phyloP scores from a whole-genome alignment of 2,888 invertebrate species.

The Monoplex corrugatus region DNA sequence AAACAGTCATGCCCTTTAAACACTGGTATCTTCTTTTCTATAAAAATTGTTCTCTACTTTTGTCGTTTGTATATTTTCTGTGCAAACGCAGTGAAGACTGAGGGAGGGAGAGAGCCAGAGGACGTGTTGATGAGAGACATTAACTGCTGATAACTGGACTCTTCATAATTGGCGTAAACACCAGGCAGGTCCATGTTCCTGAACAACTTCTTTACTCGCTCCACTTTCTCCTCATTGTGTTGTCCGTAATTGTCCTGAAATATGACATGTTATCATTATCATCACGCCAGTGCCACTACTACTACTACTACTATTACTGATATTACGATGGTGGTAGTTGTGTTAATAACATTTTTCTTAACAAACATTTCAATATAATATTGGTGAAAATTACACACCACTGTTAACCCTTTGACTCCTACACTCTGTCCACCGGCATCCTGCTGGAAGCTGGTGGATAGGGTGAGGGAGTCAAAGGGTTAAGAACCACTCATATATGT shows the following conservation, averaged over 20 bases:
- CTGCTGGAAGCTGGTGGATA: no score
- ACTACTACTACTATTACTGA: no score
- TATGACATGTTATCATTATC: background rate
- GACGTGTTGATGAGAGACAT: constrained; percentile 70
- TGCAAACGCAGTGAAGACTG: constrained; percentile 77
- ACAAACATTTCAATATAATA: no score
- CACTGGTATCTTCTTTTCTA: no score
- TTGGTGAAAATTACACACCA: no score
- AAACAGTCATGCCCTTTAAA: background rate
- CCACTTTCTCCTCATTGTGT: constrained; percentile 71
- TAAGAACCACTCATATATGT: no score
- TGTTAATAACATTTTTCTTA: no score
- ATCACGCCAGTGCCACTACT: no score
- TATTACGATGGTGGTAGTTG: no score
- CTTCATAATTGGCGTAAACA: constrained; percentile 78
- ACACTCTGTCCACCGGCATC: no score
- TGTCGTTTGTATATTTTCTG: constrained; percentile 80
- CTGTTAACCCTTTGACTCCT: no score
- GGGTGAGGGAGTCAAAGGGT: no score
- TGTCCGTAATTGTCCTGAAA: constrained; percentile 77
- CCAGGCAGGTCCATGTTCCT: constrained; percentile 72
- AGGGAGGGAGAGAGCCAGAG: constrained; percentile 71
- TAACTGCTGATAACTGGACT: constrained; percentile 74
- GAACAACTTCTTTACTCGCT: constrained; percentile 76
- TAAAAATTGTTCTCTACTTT: constrained; percentile 67